A percentile compares a stretch with the other conserved stretches of the same genome.
These are phyloP conservation scores for Nothocercus julius DNA, from an alignment of 2,113 vertebrate genomes.

Conservation along the genomic window DNA sequence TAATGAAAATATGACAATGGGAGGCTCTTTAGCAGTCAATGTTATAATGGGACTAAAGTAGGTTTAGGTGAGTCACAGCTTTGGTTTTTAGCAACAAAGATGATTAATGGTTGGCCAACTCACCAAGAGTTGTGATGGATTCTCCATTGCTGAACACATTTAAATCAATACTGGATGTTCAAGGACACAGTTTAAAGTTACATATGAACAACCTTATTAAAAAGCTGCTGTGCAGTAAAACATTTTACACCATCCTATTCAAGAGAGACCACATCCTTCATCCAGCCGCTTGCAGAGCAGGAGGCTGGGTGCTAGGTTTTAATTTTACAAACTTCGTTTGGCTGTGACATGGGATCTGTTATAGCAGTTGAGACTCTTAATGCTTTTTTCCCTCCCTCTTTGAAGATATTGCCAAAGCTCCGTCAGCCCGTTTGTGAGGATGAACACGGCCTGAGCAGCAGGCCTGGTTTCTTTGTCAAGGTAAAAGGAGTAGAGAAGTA, in stretches of 20 bases:
- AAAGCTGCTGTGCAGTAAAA: background rate
- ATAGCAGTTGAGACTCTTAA: background rate
- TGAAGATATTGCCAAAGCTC: background rate
- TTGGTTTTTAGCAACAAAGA: background rate
- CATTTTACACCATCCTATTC: background rate
- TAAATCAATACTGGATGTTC: background rate
- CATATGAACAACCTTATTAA: background rate
- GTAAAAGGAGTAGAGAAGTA: background rate
- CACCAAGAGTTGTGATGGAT: background rate
- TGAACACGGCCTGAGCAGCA: background rate
- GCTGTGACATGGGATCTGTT: background rate
- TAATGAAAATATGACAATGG: fast-evolving
- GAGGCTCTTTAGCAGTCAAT: background rate
- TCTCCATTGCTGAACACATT: background rate
- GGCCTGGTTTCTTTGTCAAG: background rate
- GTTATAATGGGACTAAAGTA: background rate
- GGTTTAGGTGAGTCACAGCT: background rate
- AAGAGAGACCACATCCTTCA: background rate
- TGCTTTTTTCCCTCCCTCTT: background rate
- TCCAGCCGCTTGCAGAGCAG: background rate
- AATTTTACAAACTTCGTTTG: no score
- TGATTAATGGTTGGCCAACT: background rate
- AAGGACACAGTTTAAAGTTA: background rate
- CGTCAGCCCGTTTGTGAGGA: background rate
- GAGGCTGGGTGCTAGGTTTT: background rate